Evolutionary conservation across 2,888 invertebrate species (phyloP).

Genomic region (Latrodectus elegans): DNA sequence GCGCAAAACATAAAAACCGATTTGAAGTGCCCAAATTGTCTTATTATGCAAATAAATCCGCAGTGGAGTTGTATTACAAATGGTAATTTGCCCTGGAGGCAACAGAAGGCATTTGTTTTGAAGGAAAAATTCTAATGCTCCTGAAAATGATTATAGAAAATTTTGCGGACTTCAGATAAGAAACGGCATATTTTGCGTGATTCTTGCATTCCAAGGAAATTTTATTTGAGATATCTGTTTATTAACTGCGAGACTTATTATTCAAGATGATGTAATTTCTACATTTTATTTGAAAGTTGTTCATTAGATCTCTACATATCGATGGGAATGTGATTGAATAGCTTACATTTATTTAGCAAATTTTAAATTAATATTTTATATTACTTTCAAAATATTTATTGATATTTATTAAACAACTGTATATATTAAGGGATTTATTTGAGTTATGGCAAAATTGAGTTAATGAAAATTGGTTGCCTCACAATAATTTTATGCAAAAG

Average conservation of each 20-base stretch:
- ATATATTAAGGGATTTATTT: too few species aligned
- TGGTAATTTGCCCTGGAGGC: slow-evolving; percentile 33
- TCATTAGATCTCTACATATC: too few species aligned
- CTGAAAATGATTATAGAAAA: slow-evolving; percentile 15
- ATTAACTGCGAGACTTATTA: neutral
- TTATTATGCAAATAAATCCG: slow-evolving; percentile 57
- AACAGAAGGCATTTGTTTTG: slow-evolving; percentile 24
- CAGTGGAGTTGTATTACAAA: slow-evolving; percentile 19
- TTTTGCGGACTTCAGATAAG: neutral
- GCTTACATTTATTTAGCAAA: too few species aligned
- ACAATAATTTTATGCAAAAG: too few species aligned
- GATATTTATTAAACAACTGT: too few species aligned
- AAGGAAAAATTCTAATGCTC: slow-evolving; percentile 8
- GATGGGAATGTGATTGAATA: too few species aligned
- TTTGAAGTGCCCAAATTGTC: slow-evolving; percentile 42
- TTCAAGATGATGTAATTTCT: neutral
- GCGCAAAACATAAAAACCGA: slow-evolving; percentile 36
- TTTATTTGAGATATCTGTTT: neutral
- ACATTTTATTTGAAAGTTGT: too few species aligned
- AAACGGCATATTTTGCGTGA: too few species aligned
- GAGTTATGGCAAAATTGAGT: too few species aligned
- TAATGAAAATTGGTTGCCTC: too few species aligned
- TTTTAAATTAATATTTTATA: too few species aligned
- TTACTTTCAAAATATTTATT: too few species aligned
- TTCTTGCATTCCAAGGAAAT: neutral